Percentiles rank a stretch among this genome's conserved stretches.
Evolutionary conservation across 2,888 invertebrate species (phyloP).

Genomic region (Ellobium chinense): DNA sequence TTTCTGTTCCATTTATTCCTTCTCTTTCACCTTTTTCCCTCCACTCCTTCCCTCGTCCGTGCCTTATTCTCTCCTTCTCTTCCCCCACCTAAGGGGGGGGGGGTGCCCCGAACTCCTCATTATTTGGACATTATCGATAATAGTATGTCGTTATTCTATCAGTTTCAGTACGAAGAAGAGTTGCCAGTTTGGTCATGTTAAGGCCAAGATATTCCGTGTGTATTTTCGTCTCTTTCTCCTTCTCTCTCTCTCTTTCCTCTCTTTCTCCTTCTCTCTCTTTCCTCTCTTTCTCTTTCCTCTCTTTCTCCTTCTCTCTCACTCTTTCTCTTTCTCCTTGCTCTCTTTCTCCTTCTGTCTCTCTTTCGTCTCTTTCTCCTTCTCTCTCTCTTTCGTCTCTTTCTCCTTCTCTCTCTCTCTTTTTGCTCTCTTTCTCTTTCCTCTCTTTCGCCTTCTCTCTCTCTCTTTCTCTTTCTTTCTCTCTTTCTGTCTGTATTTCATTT

Average conservation of each 20-base stretch:
- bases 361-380: not conserved
- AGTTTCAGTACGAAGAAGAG: not conserved
- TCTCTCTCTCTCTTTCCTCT: slow-evolving; percentile 1
- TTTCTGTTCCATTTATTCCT: no score
- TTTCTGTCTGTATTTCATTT: not conserved
- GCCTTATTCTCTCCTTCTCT: no score
- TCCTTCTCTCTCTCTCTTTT: slow-evolving; percentile 13
- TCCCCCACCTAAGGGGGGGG: no score
- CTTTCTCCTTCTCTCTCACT: slow-evolving; percentile 32
- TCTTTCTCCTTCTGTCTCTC: slow-evolving; percentile 20
- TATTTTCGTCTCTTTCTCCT: not conserved
- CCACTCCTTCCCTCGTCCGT: no score
- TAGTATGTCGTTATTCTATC: no score
- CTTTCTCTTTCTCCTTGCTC: slow-evolving; percentile 30
- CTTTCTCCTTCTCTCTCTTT: slow-evolving; percentile 32
- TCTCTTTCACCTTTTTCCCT: no score
- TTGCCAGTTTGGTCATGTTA: no score
- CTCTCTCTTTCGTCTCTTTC: not conserved
- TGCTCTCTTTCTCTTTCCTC: not conserved
- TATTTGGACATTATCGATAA: no score
- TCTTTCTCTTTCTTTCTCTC: slow-evolving; percentile 6
- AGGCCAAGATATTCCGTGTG: no score
- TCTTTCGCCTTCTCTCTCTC: slow-evolving; percentile 11
- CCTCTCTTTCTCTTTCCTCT: slow-evolving; percentile 8
- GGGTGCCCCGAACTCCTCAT: no score